phyloP scores from a whole-genome alignment of 2,113 vertebrate genomes.

The Ascaphus truei region DNA sequence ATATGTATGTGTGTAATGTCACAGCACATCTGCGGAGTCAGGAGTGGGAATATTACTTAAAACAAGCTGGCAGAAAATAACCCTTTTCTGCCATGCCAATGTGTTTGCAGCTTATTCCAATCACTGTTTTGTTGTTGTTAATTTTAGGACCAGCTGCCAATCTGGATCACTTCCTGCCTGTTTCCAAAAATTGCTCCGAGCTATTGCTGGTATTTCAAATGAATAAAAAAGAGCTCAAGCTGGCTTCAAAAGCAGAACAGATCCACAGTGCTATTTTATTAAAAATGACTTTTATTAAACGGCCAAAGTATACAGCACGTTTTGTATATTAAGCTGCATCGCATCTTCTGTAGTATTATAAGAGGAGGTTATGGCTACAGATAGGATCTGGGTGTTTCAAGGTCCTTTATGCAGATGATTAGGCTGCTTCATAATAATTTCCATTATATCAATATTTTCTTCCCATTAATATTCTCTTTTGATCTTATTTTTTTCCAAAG shows the following conservation, averaged over 20 bases:
- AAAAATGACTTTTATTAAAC: background rate
- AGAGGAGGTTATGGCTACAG: no score
- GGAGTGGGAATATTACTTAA: background rate
- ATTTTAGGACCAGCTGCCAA: background rate
- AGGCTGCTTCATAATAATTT: no score
- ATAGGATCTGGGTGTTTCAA: no score
- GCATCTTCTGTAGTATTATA: no score
- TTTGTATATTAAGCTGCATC: no score
- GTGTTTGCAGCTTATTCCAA: background rate
- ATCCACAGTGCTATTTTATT: background rate
- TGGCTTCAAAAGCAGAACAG: background rate
- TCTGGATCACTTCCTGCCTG: background rate
- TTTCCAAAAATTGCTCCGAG: background rate
- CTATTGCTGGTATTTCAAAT: background rate
- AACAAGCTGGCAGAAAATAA: fast-evolving
- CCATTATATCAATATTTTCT: no score
- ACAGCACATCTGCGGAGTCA: background rate
- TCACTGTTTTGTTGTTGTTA: background rate
- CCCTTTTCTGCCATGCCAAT: background rate
- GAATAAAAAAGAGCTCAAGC: background rate
- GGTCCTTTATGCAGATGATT: no score
- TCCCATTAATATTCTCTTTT: no score
- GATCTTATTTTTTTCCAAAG: no score
- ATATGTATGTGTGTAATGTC: background rate
- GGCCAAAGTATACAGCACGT: background rate